Evolutionary conservation across 2,113 vertebrate species (phyloP).

Genomic region (Tachysurus vachellii): DNA sequence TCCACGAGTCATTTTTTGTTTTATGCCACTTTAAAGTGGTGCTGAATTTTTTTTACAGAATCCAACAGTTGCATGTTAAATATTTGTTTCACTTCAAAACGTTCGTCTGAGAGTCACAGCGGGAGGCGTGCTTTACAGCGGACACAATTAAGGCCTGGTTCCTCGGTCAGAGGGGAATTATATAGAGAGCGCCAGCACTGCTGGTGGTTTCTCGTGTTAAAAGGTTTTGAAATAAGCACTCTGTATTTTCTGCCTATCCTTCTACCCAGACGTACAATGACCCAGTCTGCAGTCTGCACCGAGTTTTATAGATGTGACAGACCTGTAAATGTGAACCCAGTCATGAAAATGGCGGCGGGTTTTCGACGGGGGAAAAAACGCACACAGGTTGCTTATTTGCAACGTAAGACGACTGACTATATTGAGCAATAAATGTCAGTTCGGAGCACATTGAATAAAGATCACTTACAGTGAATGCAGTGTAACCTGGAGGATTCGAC

Average conservation of each 20-base stretch:
- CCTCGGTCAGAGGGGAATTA: constrained; percentile 23
- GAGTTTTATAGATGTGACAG: constrained; percentile 44
- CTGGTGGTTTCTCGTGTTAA: constrained; percentile 39
- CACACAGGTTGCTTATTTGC: constrained; percentile 34
- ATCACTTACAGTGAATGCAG: constrained; percentile 27
- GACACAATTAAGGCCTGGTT: constrained; percentile 21
- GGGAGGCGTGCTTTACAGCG: constrained; percentile 27
- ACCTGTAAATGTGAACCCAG: constrained; percentile 37
- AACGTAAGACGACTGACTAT: constrained; percentile 17
- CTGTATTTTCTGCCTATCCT: constrained; percentile 26
- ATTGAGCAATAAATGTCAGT: constrained; percentile 35
- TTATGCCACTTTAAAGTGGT: constrained; percentile 47
- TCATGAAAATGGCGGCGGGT: constrained; percentile 31
- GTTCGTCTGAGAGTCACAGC: not conserved
- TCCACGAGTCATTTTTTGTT: constrained; percentile 16
- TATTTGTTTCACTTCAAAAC: constrained; percentile 40
- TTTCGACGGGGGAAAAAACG: not conserved
- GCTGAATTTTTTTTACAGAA: constrained; percentile 15
- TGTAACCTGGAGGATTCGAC: not conserved
- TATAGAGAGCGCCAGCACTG: constrained; percentile 24
- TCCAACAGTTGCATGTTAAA: not conserved
- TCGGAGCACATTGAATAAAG: constrained; percentile 1
- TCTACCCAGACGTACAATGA: constrained; percentile 36
- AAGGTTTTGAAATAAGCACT: constrained; percentile 28
- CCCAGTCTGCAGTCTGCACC: constrained; percentile 22